phyloP scores from a whole-genome alignment of 2,113 vertebrate genomes.

The Andinoacara biseriatus region DNA sequence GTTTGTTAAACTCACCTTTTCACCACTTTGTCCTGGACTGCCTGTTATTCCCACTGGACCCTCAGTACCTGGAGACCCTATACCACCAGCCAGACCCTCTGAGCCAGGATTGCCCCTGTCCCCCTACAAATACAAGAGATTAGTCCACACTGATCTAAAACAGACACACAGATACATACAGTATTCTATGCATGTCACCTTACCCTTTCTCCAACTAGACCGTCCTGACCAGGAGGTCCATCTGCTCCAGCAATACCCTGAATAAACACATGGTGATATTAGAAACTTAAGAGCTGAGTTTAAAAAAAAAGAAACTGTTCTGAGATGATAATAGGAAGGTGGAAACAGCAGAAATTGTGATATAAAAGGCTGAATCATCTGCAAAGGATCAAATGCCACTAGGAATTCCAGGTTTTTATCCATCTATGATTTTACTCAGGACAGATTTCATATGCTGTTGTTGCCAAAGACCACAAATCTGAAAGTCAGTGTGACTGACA shows the following conservation, averaged over 20 bases:
- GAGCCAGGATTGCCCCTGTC: slow-evolving; percentile 89
- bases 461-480: background rate
- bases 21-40: slow-evolving; percentile 87
- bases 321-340: background rate
- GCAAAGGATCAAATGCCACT: background rate
- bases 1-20: slow-evolving; percentile 81
- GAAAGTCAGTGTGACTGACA: background rate
- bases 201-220: slow-evolving; percentile 89
- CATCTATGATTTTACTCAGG: background rate
- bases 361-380: background rate
- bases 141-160: background rate
- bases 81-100: slow-evolving; percentile 88
- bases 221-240: slow-evolving; percentile 90
- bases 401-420: background rate
- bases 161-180: background rate
- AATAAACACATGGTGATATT: background rate
- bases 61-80: slow-evolving; percentile 87
- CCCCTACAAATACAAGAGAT: slow-evolving; percentile 80
- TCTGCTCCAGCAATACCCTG: slow-evolving; percentile 92
- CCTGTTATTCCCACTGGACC: slow-evolving; percentile 92
- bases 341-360: background rate
- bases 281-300: background rate
- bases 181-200: slow-evolving; percentile 47
- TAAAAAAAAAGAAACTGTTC: background rate
- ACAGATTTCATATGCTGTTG: background rate